A percentile compares a stretch with the other conserved stretches of the same genome.
Conservation (phyloP, 2,113 vertebrate genomes). For the Gopherus flavomarginatus region DNA sequence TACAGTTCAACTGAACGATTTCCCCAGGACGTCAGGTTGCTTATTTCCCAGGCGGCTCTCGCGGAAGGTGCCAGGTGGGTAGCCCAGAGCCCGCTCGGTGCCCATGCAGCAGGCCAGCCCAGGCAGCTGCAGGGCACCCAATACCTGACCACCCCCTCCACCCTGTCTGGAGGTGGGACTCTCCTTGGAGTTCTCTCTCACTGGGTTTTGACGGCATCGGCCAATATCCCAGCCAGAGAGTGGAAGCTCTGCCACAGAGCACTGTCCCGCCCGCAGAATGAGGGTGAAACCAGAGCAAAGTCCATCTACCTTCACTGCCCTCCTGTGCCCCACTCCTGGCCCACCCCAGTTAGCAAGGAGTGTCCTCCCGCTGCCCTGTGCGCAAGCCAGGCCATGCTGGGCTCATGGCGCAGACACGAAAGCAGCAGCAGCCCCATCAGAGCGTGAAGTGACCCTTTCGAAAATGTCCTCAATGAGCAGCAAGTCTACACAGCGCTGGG, state of each 20-base stretch:
- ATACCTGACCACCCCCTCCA: neutral
- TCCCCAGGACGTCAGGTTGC: no score
- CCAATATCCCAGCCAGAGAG: neutral
- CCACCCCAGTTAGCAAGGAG: no score
- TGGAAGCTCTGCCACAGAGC: neutral
- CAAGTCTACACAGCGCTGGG: neutral
- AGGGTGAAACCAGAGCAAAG: neutral
- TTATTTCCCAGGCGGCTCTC: no score
- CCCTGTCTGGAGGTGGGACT: neutral
- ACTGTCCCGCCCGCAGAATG: neutral
- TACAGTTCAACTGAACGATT: no score
- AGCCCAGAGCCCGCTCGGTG: no score
- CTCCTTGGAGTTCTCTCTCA: fast-evolving
- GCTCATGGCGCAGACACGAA: no score
- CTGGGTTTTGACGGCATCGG: fast-evolving
- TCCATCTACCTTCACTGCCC: fast-evolving
- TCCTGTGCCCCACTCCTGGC: neutral
- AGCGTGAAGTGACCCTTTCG: neutral
- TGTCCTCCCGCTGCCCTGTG: neutral
- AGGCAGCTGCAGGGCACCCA: neutral
- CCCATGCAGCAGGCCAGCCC: no score
- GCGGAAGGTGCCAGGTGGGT: no score
- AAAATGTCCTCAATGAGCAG: neutral
- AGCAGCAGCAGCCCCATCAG: neutral
- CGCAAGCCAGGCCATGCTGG: neutral